These are phyloP conservation scores for Koerneria pararmatus DNA, from an alignment of 2,888 invertebrate species.

Conservation along the genomic window DNA sequence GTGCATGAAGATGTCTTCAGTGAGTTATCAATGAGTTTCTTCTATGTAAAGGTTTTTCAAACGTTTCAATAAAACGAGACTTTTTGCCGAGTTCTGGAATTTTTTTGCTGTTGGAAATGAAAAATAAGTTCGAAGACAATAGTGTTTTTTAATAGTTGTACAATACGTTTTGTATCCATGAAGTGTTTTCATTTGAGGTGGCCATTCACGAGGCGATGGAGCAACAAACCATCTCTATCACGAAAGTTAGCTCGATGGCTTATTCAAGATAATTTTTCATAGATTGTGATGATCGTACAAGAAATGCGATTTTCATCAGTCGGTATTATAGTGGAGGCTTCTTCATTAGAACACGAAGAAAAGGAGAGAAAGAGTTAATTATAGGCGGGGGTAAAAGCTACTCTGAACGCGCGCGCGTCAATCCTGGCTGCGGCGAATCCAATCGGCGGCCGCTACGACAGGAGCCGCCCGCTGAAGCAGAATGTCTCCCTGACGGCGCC, in stretches of 20 bases:
- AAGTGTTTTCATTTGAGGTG: too few relatives aligned
- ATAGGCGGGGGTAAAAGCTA: slow-evolving; percentile 70
- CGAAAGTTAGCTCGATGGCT: slow-evolving; percentile 69
- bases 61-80: too few relatives aligned
- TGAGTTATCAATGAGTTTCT: too few relatives aligned
- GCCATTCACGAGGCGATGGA: slow-evolving; percentile 99
- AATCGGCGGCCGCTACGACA: slow-evolving; percentile 89
- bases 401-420: slow-evolving; percentile 91
- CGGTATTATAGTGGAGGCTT: slow-evolving; percentile 1
- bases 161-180: too few relatives aligned
- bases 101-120: too few relatives aligned
- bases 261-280: slow-evolving; percentile 62
- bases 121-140: too few relatives aligned
- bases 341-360: not conserved
- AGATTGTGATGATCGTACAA: not conserved
- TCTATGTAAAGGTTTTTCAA: too few relatives aligned
- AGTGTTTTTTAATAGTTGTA: too few relatives aligned
- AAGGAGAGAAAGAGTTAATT: not conserved
- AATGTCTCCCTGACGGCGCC: slow-evolving; percentile 89
- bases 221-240: slow-evolving; percentile 96
- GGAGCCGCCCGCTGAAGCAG: slow-evolving; percentile 81
- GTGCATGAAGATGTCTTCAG: too few relatives aligned
- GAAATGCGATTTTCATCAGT: not conserved
- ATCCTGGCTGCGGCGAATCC: slow-evolving; percentile 98
- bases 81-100: too few relatives aligned